Conservation (phyloP, 2,888 invertebrate genomes). For the Sicus ferrugineus region DNA sequence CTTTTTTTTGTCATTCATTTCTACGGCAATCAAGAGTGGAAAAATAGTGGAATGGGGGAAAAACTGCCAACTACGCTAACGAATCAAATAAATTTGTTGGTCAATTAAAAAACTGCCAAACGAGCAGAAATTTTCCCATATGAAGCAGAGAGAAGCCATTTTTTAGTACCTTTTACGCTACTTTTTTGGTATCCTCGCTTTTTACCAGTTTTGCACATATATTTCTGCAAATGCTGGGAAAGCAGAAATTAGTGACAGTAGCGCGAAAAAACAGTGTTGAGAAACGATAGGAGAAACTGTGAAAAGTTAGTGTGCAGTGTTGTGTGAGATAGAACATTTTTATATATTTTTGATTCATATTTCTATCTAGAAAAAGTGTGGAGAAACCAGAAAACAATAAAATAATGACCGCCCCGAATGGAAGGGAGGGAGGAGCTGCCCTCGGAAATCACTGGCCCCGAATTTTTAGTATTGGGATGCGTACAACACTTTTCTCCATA, state of each 20-base stretch:
- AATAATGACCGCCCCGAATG: no score
- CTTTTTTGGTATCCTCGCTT: neutral
- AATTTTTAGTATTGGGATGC: no score
- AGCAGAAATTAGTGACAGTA: slow-evolving; percentile 28
- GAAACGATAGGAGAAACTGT: neutral
- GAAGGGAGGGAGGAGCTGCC: no score
- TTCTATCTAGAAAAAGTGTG: no score
- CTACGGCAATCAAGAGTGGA: slow-evolving; percentile 7
- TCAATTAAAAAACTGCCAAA: slow-evolving; percentile 65
- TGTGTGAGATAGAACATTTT: no score
- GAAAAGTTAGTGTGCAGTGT: no score
- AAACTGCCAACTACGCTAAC: slow-evolving; percentile 54
- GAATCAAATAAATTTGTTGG: slow-evolving; percentile 65
- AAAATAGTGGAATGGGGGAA: neutral
- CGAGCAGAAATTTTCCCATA: slow-evolving; percentile 45
- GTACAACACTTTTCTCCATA: neutral
- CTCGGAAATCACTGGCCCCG: no score
- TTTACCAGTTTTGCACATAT: slow-evolving; percentile 7
- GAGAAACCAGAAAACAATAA: no score
- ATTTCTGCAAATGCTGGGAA: slow-evolving; percentile 24
- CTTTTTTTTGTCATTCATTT: neutral
- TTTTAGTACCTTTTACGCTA: neutral
- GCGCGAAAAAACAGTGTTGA: slow-evolving; percentile 2
- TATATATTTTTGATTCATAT: no score
- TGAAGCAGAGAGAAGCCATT: slow-evolving; percentile 29